phyloP scores from a whole-genome alignment of 2,888 invertebrate species.

The Athalia rosae region DNA sequence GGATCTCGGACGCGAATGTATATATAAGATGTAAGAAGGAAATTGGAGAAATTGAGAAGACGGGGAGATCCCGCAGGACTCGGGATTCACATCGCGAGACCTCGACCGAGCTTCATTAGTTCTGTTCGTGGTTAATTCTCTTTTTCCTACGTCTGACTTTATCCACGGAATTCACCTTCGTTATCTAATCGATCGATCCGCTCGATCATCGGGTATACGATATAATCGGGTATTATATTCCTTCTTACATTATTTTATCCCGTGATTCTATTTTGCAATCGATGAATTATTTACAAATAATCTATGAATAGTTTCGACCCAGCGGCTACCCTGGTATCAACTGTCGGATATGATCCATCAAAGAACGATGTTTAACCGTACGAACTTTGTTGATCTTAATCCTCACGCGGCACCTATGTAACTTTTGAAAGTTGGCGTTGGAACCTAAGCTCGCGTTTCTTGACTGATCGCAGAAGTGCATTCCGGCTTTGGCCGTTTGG shows the following conservation, averaged over 20 bases:
- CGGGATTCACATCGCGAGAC: conserved; percentile 8
- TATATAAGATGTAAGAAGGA: neutral
- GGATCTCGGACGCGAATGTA: neutral
- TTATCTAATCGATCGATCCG: too few species aligned
- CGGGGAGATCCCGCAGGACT: conserved; percentile 3
- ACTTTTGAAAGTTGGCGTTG: conserved; percentile 1
- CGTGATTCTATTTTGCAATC: too few species aligned
- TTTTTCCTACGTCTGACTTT: too few species aligned
- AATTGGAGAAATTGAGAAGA: neutral
- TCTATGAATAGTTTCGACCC: neutral
- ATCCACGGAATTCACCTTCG: too few species aligned
- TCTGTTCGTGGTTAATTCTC: conserved; percentile 19
- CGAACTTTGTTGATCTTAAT: conserved; percentile 29
- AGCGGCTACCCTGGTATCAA: neutral
- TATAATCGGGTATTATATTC: too few species aligned
- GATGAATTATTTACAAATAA: too few species aligned
- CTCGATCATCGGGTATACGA: too few species aligned
- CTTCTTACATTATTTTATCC: too few species aligned
- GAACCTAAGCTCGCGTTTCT: neutral
- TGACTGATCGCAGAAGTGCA: conserved; percentile 33
- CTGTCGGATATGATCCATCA: neutral
- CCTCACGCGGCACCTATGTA: neutral
- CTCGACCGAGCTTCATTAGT: conserved; percentile 32
- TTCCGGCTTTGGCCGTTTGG: conserved; percentile 2
- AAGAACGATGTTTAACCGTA: conserved; percentile 18